Percentiles rank a stretch among this genome's conserved stretches.
Evolutionary conservation across 2,888 invertebrate genomes (phyloP).

Genomic region (Germaria angustata): DNA sequence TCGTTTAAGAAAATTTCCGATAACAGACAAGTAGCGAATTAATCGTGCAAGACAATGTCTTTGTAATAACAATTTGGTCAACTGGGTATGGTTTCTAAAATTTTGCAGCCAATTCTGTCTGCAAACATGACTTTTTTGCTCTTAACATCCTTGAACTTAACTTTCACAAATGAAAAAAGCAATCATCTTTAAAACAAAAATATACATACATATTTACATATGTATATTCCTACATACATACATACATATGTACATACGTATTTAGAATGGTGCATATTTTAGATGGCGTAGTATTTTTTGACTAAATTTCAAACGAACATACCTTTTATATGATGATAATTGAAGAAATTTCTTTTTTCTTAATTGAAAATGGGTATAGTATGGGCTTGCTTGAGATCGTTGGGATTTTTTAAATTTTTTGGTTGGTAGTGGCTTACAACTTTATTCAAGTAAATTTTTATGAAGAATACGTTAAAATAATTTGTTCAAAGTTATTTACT

Average conservation of each 20-base stretch:
- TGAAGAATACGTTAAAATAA: background rate
- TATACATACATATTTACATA: too few species aligned
- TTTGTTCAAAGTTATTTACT: background rate
- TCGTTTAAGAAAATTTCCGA: too few species aligned
- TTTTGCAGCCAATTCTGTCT: constrained; percentile 36
- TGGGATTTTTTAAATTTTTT: background rate
- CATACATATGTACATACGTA: background rate
- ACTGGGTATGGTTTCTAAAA: background rate
- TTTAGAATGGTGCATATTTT: background rate
- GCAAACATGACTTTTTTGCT: constrained; percentile 48
- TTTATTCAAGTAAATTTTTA: background rate
- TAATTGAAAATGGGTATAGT: background rate
- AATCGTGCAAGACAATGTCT: too few species aligned
- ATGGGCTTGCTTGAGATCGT: background rate
- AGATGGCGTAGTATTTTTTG: background rate
- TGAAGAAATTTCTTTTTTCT: constrained; percentile 1
- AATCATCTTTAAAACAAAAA: background rate
- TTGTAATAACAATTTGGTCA: too few species aligned
- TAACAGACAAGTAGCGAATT: too few species aligned
- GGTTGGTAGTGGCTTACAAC: background rate
- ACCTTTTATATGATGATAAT: background rate
- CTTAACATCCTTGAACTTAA: constrained; percentile 66
- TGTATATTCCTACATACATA: background rate
- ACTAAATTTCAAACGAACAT: background rate
- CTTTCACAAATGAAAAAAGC: constrained; percentile 58